These are phyloP conservation scores for Pampusana beccarii DNA, from an alignment of 2,113 vertebrate species.

Conservation along the genomic window DNA sequence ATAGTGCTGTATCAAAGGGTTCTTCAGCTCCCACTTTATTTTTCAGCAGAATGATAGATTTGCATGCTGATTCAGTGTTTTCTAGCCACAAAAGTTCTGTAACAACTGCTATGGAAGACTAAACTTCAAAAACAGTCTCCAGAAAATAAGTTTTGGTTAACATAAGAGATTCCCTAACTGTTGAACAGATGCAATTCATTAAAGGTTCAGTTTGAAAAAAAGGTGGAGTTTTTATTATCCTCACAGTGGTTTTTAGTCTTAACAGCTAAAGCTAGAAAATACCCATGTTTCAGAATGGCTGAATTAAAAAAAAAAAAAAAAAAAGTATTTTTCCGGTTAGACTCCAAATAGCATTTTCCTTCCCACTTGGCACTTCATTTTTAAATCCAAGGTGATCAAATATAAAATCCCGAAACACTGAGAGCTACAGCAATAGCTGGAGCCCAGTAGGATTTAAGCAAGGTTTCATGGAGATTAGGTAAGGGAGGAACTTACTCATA, in stretches of 20 bases:
- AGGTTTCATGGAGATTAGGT: background rate
- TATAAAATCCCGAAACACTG: background rate
- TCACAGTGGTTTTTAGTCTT: background rate
- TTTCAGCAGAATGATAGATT: background rate
- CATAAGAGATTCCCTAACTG: background rate
- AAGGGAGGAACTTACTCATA: background rate
- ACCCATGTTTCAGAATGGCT: background rate
- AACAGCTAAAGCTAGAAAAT: background rate
- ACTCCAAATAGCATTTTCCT: background rate
- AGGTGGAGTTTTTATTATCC: background rate
- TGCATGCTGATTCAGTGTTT: background rate
- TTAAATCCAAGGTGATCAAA: background rate
- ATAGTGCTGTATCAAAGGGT: background rate
- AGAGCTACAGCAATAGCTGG: background rate
- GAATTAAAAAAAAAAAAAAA: background rate
- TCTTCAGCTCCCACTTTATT: background rate
- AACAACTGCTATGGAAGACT: background rate
- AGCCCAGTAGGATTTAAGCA: background rate
- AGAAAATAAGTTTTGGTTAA: background rate
- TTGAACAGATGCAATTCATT: background rate
- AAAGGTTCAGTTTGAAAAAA: background rate
- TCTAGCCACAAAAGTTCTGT: rapidly evolving
- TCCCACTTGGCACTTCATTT: background rate
- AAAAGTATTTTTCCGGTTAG: background rate
- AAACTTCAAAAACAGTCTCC: background rate